Evolutionary conservation across 2,797 vertebrate genomes (phyloP).

Genomic region (Mastacembelus armatus): DNA sequence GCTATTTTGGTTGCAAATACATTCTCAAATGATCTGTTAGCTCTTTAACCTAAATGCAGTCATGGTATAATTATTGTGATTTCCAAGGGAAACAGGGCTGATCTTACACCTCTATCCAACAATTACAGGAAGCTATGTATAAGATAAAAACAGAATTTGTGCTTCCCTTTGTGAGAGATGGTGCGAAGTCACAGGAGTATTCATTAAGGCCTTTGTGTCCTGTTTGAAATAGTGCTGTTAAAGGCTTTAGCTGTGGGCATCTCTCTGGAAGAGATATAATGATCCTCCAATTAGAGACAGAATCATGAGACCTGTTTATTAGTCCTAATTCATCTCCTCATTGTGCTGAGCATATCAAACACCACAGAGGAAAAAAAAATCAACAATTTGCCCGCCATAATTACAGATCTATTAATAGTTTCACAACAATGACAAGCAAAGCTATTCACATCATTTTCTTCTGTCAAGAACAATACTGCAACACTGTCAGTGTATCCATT

Average conservation of each 20-base stretch:
- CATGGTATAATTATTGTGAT: slow-evolving; percentile 59
- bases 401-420: slow-evolving; percentile 87
- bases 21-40: slow-evolving; percentile 47
- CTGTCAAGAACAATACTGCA: slow-evolving; percentile 80
- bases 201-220: slow-evolving; percentile 85
- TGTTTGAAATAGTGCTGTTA: slow-evolving; percentile 82
- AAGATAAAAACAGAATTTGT: slow-evolving; percentile 77
- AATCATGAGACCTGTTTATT: slow-evolving; percentile 85
- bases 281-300: slow-evolving; percentile 84
- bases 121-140: slow-evolving; percentile 78
- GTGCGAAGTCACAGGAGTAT: slow-evolving; percentile 84
- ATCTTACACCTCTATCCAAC: slow-evolving; percentile 73
- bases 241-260: slow-evolving; percentile 80
- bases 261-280: slow-evolving; percentile 83
- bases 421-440: slow-evolving; percentile 81
- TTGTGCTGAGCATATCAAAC: slow-evolving; percentile 84
- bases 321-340: slow-evolving; percentile 83
- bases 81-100: slow-evolving; percentile 54
- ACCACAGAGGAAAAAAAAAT: slow-evolving; percentile 71
- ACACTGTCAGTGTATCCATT: slow-evolving; percentile 80
- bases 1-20: slow-evolving; percentile 22
- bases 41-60: slow-evolving; percentile 61
- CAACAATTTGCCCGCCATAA: slow-evolving; percentile 82
- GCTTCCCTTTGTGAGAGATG: slow-evolving; percentile 73
- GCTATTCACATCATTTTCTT: slow-evolving; percentile 80